A percentile compares a stretch with the other conserved stretches of the same genome.
Evolutionary conservation across 2,113 vertebrate genomes (phyloP).

Genomic region (Otocyon megalotis): DNA sequence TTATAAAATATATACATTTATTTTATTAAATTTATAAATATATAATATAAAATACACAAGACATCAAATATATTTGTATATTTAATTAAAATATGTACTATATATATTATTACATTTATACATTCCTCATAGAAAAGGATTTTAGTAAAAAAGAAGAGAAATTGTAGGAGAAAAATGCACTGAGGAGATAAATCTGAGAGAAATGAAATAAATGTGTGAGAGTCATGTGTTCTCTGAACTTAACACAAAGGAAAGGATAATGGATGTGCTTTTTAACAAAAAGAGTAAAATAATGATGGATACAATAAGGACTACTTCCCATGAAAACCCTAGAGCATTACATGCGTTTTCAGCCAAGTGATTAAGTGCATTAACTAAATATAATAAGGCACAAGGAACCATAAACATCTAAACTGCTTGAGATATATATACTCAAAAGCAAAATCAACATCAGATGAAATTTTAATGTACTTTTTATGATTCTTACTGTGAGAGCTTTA

Average conservation of each 20-base stretch:
- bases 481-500: neutral
- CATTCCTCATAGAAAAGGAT: neutral
- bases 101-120: neutral
- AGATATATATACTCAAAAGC: neutral
- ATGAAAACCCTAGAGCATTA: neutral
- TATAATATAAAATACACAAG: neutral
- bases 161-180: neutral
- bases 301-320: neutral
- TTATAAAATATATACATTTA: neutral
- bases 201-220: neutral
- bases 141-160: neutral
- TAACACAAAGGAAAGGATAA: neutral
- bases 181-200: neutral
- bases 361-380: constrained; percentile 44
- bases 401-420: constrained; percentile 19
- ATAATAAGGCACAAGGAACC: neutral
- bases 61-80: neutral
- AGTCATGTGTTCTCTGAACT: neutral
- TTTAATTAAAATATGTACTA: neutral
- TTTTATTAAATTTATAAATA: neutral
- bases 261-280: neutral
- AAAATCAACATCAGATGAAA: neutral
- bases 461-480: neutral
- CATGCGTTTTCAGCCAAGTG: neutral
- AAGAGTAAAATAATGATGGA: neutral